These are phyloP conservation scores for Ochropleura plecta DNA, from an alignment of 2,888 invertebrate species.

Conservation along the genomic window DNA sequence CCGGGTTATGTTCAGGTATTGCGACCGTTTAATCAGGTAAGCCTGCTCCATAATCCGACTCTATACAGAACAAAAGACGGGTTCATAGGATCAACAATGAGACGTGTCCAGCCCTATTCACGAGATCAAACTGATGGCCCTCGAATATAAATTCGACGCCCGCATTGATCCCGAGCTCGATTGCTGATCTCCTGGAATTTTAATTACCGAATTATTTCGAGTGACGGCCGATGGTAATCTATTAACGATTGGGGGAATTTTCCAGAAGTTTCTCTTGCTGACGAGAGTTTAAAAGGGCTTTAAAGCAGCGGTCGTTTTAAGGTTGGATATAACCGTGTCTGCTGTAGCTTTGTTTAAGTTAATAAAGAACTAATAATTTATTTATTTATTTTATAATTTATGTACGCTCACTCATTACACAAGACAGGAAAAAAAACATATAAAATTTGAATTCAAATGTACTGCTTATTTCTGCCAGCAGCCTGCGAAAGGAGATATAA, in stretches of 20 bases:
- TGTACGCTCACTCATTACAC: too few species aligned
- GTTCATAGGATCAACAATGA: conserved; percentile 51
- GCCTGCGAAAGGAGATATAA: too few species aligned
- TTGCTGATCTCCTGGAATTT: conserved; percentile 74
- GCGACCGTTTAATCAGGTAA: conserved; percentile 49
- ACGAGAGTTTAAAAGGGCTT: not conserved
- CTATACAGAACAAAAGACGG: conserved; percentile 46
- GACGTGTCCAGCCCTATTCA: conserved; percentile 57
- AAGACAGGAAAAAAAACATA: too few species aligned
- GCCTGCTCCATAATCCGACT: conserved; percentile 42
- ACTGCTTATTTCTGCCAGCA: too few species aligned
- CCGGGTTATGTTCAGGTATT: conserved; percentile 38
- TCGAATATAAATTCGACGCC: conserved; percentile 66
- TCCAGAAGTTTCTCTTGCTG: conserved; percentile 10
- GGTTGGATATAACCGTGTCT: not conserved
- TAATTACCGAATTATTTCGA: conserved; percentile 71
- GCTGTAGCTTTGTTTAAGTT: too few species aligned
- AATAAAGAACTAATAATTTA: not conserved
- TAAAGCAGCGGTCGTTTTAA: not conserved
- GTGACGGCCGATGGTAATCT: conserved; percentile 56
- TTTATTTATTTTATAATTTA: too few species aligned
- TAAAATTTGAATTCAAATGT: too few species aligned
- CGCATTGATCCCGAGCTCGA: conserved; percentile 73
- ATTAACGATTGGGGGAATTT: conserved; percentile 32
- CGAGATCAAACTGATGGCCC: conserved; percentile 63